Evolutionary conservation across 2,888 invertebrate genomes (phyloP), one percentile per base, ranked within the genome.

Genomic region (Polyommatus icarus): DNA sequence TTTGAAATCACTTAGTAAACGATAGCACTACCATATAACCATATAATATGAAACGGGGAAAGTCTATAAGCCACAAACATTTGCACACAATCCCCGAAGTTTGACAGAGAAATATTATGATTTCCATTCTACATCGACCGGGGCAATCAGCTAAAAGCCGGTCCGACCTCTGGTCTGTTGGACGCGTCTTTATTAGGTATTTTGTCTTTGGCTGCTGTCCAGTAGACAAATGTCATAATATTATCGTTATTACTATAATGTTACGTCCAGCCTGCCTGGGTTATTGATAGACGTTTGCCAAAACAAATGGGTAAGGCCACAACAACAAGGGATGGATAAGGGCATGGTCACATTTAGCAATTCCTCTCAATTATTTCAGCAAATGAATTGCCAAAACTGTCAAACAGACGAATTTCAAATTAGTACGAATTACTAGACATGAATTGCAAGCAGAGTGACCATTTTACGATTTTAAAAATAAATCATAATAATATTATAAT

Each of bases 91-190:
- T 6, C 15, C 75, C 12, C 29, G 2, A 75, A 75, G 54, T 75
- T 75, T 75, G 75, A 75, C 75, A 75, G 50, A 29, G 75, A 54
- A 75, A 75, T 54, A 75, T 75, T 50, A 50, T 75, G 75, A 75
- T 75, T 50, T 50, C 75, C 75, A 8, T 20, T 8, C 7, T 29
- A 75, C 54, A 50, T 75, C 29, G 54, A 6, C 29, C 50, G 18
- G 46, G 46, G 73, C 50, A 75, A 75, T 75, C 75, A 54, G 75
- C 75, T 75, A 75, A 75, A 54, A 75, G 75, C 50, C 15, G 7
- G n/a, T 18, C 54, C 75, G 29, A 75, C 75, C 54, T 75, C 29
- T 40, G 72, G 54, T n/a, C 72, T 15, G 29, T 32, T 54, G 29
- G 46, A 40, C 73, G 54, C 50, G 24, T 75, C 75, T 75, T 75